Evolutionary conservation across 2,888 invertebrate species (phyloP).

Genomic region (Cerceris rybyensis): DNA sequence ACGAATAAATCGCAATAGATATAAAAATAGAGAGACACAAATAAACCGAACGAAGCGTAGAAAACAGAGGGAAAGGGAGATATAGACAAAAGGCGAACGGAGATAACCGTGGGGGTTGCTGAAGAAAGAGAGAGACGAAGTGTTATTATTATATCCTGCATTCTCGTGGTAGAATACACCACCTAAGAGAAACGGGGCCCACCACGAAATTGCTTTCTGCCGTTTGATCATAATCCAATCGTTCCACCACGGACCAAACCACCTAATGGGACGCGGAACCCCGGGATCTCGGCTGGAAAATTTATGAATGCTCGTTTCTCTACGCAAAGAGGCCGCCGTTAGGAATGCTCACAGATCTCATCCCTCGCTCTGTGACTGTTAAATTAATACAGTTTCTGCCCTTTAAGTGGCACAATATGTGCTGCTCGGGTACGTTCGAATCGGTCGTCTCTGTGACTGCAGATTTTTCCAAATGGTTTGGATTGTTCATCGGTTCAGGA

Average conservation of each 20-base stretch:
- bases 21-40: conserved; percentile 3
- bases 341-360: conserved; percentile 56
- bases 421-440: not conserved
- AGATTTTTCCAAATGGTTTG: too few species aligned
- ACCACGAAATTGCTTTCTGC: conserved; percentile 68
- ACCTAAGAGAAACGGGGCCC: conserved; percentile 57
- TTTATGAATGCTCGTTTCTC: conserved; percentile 63
- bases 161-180: conserved; percentile 57
- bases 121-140: conserved; percentile 26
- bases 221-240: conserved; percentile 72
- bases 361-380: conserved; percentile 34
- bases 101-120: not conserved
- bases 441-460: not conserved
- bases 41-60: not conserved
- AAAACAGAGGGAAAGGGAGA: conserved; percentile 7
- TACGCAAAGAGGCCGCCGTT: conserved; percentile 51
- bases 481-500: too few species aligned
- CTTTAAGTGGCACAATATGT: conserved; percentile 52
- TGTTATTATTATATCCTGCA: conserved; percentile 51
- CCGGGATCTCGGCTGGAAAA: conserved; percentile 61
- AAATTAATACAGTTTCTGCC: conserved; percentile 58
- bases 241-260: conserved; percentile 63
- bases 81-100: not conserved
- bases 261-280: conserved; percentile 68
- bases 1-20: not conserved